These are phyloP conservation scores for Diabrotica virgifera DNA, from an alignment of 1,140 invertebrate genomes.

Conservation along the genomic window DNA sequence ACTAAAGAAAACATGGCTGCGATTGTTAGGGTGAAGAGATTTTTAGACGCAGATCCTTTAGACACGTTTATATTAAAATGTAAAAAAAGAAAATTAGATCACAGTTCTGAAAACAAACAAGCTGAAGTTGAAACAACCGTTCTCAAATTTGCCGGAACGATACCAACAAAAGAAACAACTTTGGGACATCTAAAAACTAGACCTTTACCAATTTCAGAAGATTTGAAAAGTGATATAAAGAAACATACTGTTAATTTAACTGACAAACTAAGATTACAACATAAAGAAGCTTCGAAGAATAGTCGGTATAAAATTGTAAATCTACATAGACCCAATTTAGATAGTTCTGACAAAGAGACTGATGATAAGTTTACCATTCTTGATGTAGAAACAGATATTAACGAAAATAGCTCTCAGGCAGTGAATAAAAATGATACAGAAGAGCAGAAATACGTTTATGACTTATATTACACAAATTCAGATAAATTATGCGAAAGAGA, in stretches of 20 bases:
- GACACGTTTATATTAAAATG: conserved; percentile 55
- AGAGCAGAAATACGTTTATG: conserved; percentile 53
- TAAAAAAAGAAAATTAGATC: conserved; percentile 52
- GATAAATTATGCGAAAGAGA: conserved; percentile 54
- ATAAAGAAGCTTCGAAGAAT: conserved; percentile 46
- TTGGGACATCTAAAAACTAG: conserved; percentile 43
- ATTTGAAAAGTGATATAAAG: conserved; percentile 47
- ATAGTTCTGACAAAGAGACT: background rate
- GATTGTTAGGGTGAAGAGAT: conserved; percentile 56
- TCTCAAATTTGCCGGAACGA: conserved; percentile 57
- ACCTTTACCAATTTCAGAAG: conserved; percentile 27
- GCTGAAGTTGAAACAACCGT: conserved; percentile 41
- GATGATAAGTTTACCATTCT: conserved; percentile 41
- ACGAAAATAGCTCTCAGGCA: conserved; percentile 25
- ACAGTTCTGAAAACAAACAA: conserved; percentile 27
- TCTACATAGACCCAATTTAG: conserved; percentile 35
- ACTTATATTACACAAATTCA: conserved; percentile 54
- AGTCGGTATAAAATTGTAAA: conserved; percentile 54
- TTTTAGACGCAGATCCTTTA: conserved; percentile 55
- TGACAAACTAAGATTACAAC: conserved; percentile 50
- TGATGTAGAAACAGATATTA: conserved; percentile 45
- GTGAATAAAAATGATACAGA: conserved; percentile 8
- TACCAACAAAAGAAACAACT: conserved; percentile 48
- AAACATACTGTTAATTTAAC: conserved; percentile 49
- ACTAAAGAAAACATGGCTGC: conserved; percentile 55